phyloP scores from a whole-genome alignment of 2,113 vertebrate genomes.

The Sprattus sprattus region DNA sequence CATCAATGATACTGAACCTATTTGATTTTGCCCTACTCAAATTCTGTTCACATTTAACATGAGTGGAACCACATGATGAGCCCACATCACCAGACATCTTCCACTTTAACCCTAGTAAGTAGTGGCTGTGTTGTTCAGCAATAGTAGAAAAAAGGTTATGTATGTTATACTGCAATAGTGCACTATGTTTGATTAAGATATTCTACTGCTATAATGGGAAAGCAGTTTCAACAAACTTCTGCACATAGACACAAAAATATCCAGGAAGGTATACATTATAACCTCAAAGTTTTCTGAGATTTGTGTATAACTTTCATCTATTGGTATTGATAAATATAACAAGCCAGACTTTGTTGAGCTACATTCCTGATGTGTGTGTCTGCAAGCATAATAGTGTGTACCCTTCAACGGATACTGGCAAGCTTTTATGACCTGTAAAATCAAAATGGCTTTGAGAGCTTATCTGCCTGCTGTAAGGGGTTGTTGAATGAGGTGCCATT shows the following conservation, averaged over 20 bases:
- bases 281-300: too few species aligned
- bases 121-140: background rate
- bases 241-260: too few species aligned
- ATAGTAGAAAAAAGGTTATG: background rate
- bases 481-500: constrained; percentile 63
- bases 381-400: background rate
- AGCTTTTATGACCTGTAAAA: constrained; percentile 59
- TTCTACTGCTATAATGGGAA: too few species aligned
- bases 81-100: background rate
- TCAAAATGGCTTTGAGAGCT: constrained; percentile 48
- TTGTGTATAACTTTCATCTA: too few species aligned
- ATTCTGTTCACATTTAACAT: background rate
- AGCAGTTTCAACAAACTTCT: too few species aligned
- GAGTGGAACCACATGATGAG: background rate
- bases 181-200: too few species aligned
- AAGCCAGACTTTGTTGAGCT: background rate
- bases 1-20: background rate
- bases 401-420: constrained; percentile 44
- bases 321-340: background rate
- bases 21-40: background rate
- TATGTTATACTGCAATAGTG: too few species aligned
- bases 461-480: constrained; percentile 56
- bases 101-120: background rate
- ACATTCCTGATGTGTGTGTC: background rate
- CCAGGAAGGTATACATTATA: too few species aligned